Evolutionary conservation across 2,113 vertebrate species (phyloP).

Genomic region (Nerophis lumbriciformis): DNA sequence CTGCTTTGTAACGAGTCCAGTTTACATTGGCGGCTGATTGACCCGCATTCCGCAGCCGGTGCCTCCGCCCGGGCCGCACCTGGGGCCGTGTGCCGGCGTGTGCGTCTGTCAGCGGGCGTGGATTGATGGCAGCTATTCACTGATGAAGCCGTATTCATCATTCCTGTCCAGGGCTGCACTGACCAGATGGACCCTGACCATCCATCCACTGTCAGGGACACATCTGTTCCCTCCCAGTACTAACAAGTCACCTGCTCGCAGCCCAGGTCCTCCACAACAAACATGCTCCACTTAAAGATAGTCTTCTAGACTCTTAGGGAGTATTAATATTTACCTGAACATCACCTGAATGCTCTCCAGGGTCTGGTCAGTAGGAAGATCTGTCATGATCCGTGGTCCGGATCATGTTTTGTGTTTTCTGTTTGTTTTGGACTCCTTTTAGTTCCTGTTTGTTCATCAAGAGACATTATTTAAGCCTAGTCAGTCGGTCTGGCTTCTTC

Average conservation of each 20-base stretch:
- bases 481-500: too few species aligned
- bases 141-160: conserved; percentile 99
- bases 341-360: too few species aligned
- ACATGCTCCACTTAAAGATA: too few species aligned
- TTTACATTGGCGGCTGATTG: conserved; percentile 89
- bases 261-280: not conserved
- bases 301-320: too few species aligned
- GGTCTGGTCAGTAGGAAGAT: too few species aligned
- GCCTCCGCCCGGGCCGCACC: conserved; percentile 79
- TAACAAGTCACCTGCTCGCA: conserved; percentile 98
- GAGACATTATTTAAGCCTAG: too few species aligned
- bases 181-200: conserved; percentile 99
- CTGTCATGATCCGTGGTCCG: too few species aligned
- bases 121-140: conserved; percentile 99
- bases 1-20: conserved; percentile 65
- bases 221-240: conserved; percentile 99
- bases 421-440: too few species aligned
- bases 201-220: conserved; percentile 99
- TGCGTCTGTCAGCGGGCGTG: conserved; percentile 90
- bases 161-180: conserved; percentile 98
- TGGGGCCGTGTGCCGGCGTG: conserved; percentile 88
- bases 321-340: too few species aligned
- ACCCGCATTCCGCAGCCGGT: conserved; percentile 85
- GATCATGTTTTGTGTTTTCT: too few species aligned
- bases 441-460: too few species aligned